Percentiles rank a stretch among this genome's conserved stretches.
Evolutionary conservation across 2,113 vertebrate genomes (phyloP).

Genomic region (Clarias macrocephalus): DNA sequence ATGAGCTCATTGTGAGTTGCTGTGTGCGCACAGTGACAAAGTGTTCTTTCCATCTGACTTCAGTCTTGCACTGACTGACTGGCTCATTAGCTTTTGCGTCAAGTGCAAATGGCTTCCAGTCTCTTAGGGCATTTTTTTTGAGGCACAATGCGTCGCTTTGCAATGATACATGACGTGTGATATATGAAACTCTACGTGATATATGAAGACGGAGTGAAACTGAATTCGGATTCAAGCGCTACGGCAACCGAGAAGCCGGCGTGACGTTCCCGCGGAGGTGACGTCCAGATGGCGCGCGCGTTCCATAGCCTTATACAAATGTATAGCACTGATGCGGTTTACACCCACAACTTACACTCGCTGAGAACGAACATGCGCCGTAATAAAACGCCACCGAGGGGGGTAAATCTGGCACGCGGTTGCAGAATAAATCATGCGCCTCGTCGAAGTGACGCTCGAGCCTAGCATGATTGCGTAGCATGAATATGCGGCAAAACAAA

Average conservation of each 20-base stretch:
- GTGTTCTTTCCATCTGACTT: slow-evolving; percentile 1
- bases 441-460: slow-evolving; percentile 13
- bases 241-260: background rate
- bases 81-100: slow-evolving; percentile 37
- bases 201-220: background rate
- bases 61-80: slow-evolving; percentile 28
- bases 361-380: background rate
- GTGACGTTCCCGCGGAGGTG: background rate
- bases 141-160: slow-evolving; percentile 8
- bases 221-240: background rate
- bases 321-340: background rate
- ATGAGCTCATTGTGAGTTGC: background rate
- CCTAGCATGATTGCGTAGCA: slow-evolving; percentile 15
- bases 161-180: background rate
- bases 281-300: too few species aligned
- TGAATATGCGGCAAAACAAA: slow-evolving; percentile 35
- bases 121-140: slow-evolving; percentile 32
- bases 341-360: background rate
- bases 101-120: slow-evolving; percentile 10
- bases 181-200: background rate
- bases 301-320: background rate
- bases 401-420: background rate
- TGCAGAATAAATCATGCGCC: slow-evolving; percentile 21
- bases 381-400: background rate
- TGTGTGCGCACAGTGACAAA: slow-evolving; percentile 9